Evolutionary conservation across 2,113 vertebrate genomes (phyloP), one percentile per base, ranked within the genome.

Genomic region (Callionymus lyra): DNA sequence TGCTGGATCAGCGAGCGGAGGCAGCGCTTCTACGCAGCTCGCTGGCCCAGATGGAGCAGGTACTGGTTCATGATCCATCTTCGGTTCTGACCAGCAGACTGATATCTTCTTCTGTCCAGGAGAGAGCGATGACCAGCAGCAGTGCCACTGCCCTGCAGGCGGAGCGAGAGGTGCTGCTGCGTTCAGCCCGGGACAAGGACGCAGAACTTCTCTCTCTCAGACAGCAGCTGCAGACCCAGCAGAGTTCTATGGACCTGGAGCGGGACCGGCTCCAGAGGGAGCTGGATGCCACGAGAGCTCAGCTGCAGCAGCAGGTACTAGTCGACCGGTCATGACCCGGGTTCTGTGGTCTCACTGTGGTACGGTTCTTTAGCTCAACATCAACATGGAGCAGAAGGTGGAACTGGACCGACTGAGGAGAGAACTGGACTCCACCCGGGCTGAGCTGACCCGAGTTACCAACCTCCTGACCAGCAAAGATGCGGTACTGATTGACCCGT

Each of bases 271-370:
- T 63, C 33, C 72, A 40, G 40, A 54, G 44, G 14, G 80, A 82
- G 38, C 64, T 86, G 52, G 74, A 84, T 65, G 52, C 47, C 0
- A 62, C 90, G 54, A 84, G 74, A 46, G 76, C 59, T 4, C 70
- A 65, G 56, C 82, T 91, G n/a, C 83, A 77, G 61, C 77, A 88
- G n/a, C 86, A 85, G 82, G 89, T 90, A 70, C 2, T 27, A n/a
- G 21, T 27, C 21, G 21, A 8, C 21, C 21, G 21, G 21, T 8
- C 21, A 4, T 8, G 21, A 15, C 27, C 6, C 17, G 1, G 9
- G 1, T 13, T 18, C 10, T 12, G 31, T n/a, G 2, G 17, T 14
- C 11, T 27, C 21, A 27, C 8, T 27, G 21, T 27, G 21, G 21
- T 44, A 10, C 9, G 17, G 34, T 41, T 12, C 27, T 12, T 0